A percentile compares a stretch with the other conserved stretches of the same genome.
These are phyloP conservation scores for Oeneis ivallda DNA, from an alignment of 2,888 invertebrate species.

Conservation along the genomic window DNA sequence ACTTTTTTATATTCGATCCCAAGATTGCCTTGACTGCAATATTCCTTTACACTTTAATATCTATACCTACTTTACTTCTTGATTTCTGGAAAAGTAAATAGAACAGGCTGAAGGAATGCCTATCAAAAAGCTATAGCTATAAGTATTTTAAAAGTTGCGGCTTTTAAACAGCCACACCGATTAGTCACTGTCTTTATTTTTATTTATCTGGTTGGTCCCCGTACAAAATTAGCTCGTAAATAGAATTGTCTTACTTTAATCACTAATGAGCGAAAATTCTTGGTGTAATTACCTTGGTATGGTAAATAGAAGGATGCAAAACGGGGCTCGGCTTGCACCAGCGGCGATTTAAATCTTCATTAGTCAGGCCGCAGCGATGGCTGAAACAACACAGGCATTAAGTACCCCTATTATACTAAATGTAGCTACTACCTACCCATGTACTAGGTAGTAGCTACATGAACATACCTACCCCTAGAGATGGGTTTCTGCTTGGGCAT, in stretches of 20 bases:
- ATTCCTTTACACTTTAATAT: too few relatives aligned
- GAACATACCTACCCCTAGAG: too few relatives aligned
- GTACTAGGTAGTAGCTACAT: too few relatives aligned
- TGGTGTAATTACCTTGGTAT: conserved; percentile 84
- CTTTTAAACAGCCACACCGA: conserved; percentile 18
- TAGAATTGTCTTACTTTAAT: conserved; percentile 39
- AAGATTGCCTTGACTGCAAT: too few relatives aligned
- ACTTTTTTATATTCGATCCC: too few relatives aligned
- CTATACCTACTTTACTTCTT: neutral
- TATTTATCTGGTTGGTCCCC: conserved; percentile 25
- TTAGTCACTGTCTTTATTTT: conserved; percentile 29
- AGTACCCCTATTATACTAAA: too few relatives aligned
- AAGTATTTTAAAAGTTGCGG: neutral
- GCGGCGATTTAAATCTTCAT: conserved; percentile 92
- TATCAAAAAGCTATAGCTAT: too few relatives aligned
- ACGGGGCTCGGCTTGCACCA: conserved; percentile 89
- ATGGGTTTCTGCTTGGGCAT: too few relatives aligned
- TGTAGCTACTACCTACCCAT: too few relatives aligned
- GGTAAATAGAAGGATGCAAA: conserved; percentile 91
- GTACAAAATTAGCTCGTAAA: conserved; percentile 38
- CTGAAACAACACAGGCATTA: conserved; percentile 77
- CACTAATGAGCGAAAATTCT: conserved; percentile 40
- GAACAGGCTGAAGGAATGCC: neutral
- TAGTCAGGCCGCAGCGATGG: conserved; percentile 91
- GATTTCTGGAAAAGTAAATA: neutral